phyloP scores from a whole-genome alignment of 2,888 invertebrate genomes.

The Tipula unca region DNA sequence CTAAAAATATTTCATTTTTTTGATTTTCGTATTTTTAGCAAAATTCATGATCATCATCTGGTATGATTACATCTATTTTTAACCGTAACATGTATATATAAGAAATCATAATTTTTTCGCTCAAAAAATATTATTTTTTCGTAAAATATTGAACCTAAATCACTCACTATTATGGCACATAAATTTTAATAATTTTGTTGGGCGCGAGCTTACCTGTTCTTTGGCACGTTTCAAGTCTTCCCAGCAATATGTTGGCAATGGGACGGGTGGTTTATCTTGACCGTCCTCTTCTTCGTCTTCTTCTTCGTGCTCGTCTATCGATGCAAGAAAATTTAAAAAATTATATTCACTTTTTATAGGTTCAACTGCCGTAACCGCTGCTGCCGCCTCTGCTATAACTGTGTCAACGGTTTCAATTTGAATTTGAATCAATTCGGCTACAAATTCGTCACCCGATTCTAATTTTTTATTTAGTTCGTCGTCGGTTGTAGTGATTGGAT shows the following conservation, averaged over 20 bases:
- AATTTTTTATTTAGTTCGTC: not conserved
- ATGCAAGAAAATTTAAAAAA: slow-evolving; percentile 32
- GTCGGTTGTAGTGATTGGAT: slow-evolving; percentile 1
- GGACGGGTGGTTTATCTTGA: slow-evolving; percentile 51
- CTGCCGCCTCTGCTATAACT: not conserved
- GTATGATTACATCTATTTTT: not conserved
- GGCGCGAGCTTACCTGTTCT: slow-evolving; percentile 40
- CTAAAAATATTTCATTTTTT: not conserved
- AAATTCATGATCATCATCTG: slow-evolving; percentile 2
- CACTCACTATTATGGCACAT: not conserved
- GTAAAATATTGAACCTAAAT: not conserved
- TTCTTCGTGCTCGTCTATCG: slow-evolving; percentile 37
- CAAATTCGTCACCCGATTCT: not conserved
- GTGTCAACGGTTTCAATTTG: not conserved
- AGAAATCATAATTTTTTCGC: not conserved
- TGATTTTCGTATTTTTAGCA: not conserved
- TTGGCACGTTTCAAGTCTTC: slow-evolving; percentile 65
- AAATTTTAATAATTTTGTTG: not conserved
- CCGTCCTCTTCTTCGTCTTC: slow-evolving; percentile 35
- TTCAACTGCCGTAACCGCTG: not conserved
- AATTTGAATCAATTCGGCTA: not conserved
- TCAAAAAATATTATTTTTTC: not conserved
- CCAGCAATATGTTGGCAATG: slow-evolving; percentile 72
- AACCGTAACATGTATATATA: not conserved
- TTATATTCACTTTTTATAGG: slow-evolving; percentile 28